Evolutionary conservation across 2,888 invertebrate species (phyloP).

Genomic region (Thymelicus lineola): DNA sequence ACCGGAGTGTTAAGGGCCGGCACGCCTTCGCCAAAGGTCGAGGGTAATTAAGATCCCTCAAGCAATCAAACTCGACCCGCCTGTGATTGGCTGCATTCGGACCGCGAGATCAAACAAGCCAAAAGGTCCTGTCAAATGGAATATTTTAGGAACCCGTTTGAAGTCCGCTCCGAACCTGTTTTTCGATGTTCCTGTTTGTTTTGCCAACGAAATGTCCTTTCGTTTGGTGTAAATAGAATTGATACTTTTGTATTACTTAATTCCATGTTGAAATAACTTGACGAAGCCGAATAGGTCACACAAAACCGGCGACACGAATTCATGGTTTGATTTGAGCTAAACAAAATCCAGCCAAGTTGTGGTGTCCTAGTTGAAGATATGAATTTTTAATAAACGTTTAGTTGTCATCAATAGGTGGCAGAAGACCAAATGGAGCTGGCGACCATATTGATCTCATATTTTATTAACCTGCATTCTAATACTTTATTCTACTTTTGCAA

Average conservation of each 20-base stretch:
- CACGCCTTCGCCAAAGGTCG: constrained; percentile 77
- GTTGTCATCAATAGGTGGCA: no score
- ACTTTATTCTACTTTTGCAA: no score
- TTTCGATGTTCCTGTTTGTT: constrained; percentile 37
- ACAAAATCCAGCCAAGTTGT: background rate
- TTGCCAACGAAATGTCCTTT: constrained; percentile 30
- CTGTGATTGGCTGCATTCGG: constrained; percentile 75
- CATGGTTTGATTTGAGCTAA: background rate
- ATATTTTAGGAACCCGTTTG: constrained; percentile 74
- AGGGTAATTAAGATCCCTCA: constrained; percentile 80
- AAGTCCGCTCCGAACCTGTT: constrained; percentile 48
- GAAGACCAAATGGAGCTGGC: no score
- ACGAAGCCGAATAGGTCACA: background rate
- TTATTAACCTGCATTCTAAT: no score
- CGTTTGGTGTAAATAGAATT: constrained; percentile 16
- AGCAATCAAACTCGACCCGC: constrained; percentile 74
- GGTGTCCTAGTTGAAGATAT: no score
- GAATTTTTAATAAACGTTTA: no score
- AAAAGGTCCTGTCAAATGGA: constrained; percentile 75
- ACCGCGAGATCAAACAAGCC: constrained; percentile 68
- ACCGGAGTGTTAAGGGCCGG: constrained; percentile 68
- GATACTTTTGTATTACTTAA: constrained; percentile 9
- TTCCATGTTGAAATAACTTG: background rate
- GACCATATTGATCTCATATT: no score
- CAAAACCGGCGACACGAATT: background rate